phyloP scores from a whole-genome alignment of 1,140 invertebrate genomes.

The Sitodiplosis mosellana region DNA sequence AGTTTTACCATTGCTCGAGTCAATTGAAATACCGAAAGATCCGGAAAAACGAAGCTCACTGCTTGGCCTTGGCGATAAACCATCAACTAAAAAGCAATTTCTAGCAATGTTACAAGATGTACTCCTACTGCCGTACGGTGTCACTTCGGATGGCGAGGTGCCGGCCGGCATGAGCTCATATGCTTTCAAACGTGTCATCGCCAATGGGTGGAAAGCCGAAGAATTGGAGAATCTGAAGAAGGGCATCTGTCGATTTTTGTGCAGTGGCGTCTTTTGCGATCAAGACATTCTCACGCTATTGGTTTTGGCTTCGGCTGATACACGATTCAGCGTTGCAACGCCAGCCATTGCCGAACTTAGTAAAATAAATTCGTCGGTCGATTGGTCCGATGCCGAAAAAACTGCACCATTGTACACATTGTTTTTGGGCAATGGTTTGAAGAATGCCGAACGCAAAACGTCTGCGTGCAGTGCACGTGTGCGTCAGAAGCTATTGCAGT shows the following conservation, averaged over 20 bases:
- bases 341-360: slow-evolving; percentile 20
- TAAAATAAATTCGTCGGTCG: slow-evolving; percentile 38
- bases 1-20: slow-evolving; percentile 57
- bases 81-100: slow-evolving; percentile 34
- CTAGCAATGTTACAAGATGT: slow-evolving; percentile 65
- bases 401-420: slow-evolving; percentile 55
- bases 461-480: slow-evolving; percentile 61
- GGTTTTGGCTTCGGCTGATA: slow-evolving; percentile 71
- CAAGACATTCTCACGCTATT: slow-evolving; percentile 57
- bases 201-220: slow-evolving; percentile 54
- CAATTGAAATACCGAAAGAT: slow-evolving; percentile 46
- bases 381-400: slow-evolving; percentile 51
- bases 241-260: slow-evolving; percentile 66
- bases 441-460: slow-evolving; percentile 36
- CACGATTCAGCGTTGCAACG: slow-evolving; percentile 33
- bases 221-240: slow-evolving; percentile 65
- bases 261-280: slow-evolving; percentile 53
- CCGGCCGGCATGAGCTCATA: slow-evolving; percentile 65
- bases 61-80: slow-evolving; percentile 34
- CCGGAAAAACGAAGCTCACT: slow-evolving; percentile 37
- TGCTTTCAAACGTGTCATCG: slow-evolving; percentile 60
- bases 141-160: slow-evolving; percentile 26
- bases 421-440: slow-evolving; percentile 44
- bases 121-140: slow-evolving; percentile 63
- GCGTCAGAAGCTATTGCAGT: slow-evolving; percentile 66